A percentile compares a stretch with the other conserved stretches of the same genome.
Evolutionary conservation across 2,113 vertebrate genomes (phyloP).

Genomic region (Oreochromis tanganicae): DNA sequence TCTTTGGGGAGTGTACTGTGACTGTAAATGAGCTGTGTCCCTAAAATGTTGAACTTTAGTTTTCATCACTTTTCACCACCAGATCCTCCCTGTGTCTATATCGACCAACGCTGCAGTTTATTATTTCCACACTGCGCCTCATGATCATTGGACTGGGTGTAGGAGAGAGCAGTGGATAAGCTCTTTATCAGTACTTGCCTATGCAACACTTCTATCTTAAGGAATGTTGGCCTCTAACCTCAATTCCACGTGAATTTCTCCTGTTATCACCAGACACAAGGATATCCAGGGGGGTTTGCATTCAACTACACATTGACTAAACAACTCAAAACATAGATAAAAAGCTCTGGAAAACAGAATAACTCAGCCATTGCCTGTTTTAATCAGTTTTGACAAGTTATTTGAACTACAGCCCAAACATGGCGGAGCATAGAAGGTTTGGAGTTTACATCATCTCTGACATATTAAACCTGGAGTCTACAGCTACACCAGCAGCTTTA

Average conservation of each 20-base stretch:
- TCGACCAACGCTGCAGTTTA: not conserved
- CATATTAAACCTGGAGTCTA: not conserved
- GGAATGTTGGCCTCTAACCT: conserved; percentile 60
- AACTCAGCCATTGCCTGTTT: not conserved
- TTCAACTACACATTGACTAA: not conserved
- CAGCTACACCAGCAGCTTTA: not conserved
- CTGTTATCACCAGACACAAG: conserved; percentile 24
- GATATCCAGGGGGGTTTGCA: not conserved
- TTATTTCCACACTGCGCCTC: conserved; percentile 28
- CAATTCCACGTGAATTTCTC: conserved; percentile 28
- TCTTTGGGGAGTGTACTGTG: not conserved
- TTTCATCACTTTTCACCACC: not conserved
- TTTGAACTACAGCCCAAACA: not conserved
- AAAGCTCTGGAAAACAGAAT: not conserved
- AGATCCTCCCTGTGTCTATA: not conserved
- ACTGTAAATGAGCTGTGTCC: not conserved
- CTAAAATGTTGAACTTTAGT: not conserved
- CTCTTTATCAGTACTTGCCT: conserved; percentile 49
- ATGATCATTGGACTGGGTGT: conserved; percentile 47
- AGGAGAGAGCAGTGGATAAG: conserved; percentile 47
- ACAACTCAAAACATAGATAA: not conserved
- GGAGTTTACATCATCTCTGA: not conserved
- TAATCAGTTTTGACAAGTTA: not conserved
- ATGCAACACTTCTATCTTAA: conserved; percentile 48
- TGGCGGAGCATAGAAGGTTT: not conserved